Evolutionary conservation across 2,888 invertebrate species (phyloP).

Genomic region (Desoria tigrina): DNA sequence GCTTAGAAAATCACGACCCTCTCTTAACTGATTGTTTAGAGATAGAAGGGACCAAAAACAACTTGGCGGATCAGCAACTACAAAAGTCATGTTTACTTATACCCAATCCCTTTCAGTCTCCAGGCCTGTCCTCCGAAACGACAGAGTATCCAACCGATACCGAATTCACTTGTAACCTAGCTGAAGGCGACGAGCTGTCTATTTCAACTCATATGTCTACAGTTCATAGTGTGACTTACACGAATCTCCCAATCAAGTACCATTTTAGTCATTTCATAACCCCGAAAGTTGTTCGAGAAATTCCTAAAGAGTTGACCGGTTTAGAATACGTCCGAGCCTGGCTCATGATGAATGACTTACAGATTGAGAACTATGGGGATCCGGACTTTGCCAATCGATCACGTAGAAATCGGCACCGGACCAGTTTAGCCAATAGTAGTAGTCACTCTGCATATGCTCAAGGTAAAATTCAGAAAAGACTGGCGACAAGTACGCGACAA

Average conservation of each 20-base stretch:
- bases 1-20: conserved; percentile 54
- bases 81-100: conserved; percentile 13
- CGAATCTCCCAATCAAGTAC: conserved; percentile 2
- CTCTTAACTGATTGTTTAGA: conserved; percentile 51
- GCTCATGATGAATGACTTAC: conserved; percentile 37
- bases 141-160: conserved; percentile 53
- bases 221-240: conserved; percentile 34
- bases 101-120: conserved; percentile 15
- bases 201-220: conserved; percentile 51
- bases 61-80: conserved; percentile 13
- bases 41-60: background rate
- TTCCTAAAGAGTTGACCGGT: conserved; percentile 52
- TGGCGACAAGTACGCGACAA: too few species aligned
- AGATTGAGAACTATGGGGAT: background rate
- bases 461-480: too few species aligned
- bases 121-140: conserved; percentile 41
- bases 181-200: conserved; percentile 40
- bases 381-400: background rate
- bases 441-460: too few species aligned
- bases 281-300: conserved; percentile 22
- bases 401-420: too few species aligned
- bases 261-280: conserved; percentile 3
- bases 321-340: conserved; percentile 52
- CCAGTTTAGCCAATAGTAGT: too few species aligned
- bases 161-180: conserved; percentile 48